A percentile compares a stretch with the other conserved stretches of the same genome.
Conservation (phyloP, 2,113 vertebrate genomes). For the Melanostigma gelatinosum region DNA sequence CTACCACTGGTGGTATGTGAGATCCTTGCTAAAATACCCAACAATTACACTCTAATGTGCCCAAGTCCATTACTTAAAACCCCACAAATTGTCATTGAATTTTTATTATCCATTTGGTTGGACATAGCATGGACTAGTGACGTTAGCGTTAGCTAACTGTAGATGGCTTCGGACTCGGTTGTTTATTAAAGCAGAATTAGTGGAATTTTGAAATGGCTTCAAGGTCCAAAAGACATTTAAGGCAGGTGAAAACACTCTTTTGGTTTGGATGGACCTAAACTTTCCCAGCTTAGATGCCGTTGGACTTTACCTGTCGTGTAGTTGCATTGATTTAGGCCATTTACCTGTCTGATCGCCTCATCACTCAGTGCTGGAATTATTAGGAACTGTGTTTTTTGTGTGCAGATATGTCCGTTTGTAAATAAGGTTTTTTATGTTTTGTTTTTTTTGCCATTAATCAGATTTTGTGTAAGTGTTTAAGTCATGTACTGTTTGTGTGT, state of each 20-base stretch:
- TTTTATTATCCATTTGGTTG: not conserved
- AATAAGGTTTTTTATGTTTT: not conserved
- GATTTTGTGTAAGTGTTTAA: not conserved
- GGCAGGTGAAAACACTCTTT: too few relatives aligned
- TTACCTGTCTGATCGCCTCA: not conserved
- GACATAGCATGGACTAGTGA: not conserved
- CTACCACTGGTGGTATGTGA: not conserved
- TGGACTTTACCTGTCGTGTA: not conserved
- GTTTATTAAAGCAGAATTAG: too few relatives aligned
- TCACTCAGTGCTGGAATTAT: not conserved
- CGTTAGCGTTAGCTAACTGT: not conserved
- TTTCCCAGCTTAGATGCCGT: not conserved
- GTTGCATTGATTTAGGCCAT: not conserved
- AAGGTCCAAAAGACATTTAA: not conserved
- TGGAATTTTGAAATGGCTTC: not conserved
- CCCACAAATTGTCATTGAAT: not conserved
- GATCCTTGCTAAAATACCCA: not conserved
- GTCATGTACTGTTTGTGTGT: not conserved
- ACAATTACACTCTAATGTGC: not conserved
- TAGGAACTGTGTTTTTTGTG: not conserved
- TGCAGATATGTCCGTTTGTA: not conserved
- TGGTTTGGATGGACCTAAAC: not conserved
- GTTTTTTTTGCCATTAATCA: not conserved
- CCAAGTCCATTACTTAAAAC: not conserved
- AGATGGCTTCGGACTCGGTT: not conserved